These are phyloP conservation scores for Coptodon bakossiorum DNA, from an alignment of 2,113 vertebrate species.

Conservation along the genomic window DNA sequence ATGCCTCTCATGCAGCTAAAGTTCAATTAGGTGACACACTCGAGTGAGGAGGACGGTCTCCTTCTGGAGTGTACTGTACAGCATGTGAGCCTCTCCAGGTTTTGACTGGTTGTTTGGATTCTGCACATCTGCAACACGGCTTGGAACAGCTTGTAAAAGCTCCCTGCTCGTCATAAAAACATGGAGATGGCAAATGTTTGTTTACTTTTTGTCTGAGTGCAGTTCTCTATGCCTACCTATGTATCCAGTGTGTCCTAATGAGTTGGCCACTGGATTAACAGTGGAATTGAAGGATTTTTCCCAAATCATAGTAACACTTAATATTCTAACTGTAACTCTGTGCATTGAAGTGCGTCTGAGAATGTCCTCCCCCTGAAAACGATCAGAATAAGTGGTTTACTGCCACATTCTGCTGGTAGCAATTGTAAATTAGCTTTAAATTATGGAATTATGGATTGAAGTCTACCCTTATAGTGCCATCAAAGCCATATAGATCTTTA, in stretches of 20 bases:
- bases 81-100: not conserved
- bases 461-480: not conserved
- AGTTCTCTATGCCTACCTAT: not conserved
- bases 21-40: conserved; percentile 41
- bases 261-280: not conserved
- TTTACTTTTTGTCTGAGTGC: not conserved
- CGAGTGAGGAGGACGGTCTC: not conserved
- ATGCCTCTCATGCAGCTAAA: conserved; percentile 19
- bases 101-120: not conserved
- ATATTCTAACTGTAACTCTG: not conserved
- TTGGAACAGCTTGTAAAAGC: not conserved
- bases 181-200: not conserved
- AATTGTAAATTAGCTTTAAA: not conserved
- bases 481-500: not conserved
- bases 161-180: not conserved
- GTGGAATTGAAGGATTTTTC: not conserved
- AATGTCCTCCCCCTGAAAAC: not conserved
- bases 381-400: not conserved
- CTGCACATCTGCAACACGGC: not conserved
- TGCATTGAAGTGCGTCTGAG: not conserved
- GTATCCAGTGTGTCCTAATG: not conserved
- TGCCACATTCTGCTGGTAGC: not conserved
- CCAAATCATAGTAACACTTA: not conserved
- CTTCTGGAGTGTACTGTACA: not conserved
- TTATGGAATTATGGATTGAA: not conserved